Evolutionary conservation across 2,888 invertebrate genomes (phyloP), one percentile per base, ranked within the genome.

Genomic region (Stegophylla sp.): DNA sequence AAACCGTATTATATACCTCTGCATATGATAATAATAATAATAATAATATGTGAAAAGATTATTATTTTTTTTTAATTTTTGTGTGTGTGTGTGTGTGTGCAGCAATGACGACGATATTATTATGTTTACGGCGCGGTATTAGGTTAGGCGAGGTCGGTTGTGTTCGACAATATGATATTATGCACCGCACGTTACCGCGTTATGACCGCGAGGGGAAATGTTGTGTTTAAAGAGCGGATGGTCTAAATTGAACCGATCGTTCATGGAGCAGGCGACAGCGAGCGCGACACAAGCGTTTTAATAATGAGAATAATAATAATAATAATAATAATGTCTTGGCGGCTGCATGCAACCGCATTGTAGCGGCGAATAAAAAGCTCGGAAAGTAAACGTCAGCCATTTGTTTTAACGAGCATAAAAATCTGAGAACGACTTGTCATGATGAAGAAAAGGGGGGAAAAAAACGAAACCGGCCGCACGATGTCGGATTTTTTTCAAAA

Each of bases 231-330:
- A 77, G 59, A 56, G 43, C 67, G 77, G 77, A 77, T 59, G 77
- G 77, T 77, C 56, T 69, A 69, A 69, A 77, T 77, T 77, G 59
- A 67, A 69, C 67, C 45, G 59, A 67, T 67, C 77, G 51, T 43
- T 45, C 66, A 5, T 28, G n/a, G n/a, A 4, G 1, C 34, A 51
- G 34, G 51, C 34, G 61, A 63, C 28, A n/a, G 28, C n/a, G 13
- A 51, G 10, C n/a, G 13, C 34, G 10, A 20, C 64, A 51, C 51
- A 23, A 43, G n/a, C 64, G 75, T 53, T 41, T 64, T 66, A 41
- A 51, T 43, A 51, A 41, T 23, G 12, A 53, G 23, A 63, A 45
- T 7, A 45, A 63, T n/a, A n/a, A n/a, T n/a, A n/a, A n/a, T n/a
- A n/a, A n/a, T n/a, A n/a, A n/a, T n/a, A n/a, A n/a, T n/a, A n/a